Percentiles rank a stretch among this genome's conserved stretches.
These are phyloP conservation scores for Drosophila demipolita DNA, from an alignment of 2,888 invertebrate genomes.

Conservation along the genomic window DNA sequence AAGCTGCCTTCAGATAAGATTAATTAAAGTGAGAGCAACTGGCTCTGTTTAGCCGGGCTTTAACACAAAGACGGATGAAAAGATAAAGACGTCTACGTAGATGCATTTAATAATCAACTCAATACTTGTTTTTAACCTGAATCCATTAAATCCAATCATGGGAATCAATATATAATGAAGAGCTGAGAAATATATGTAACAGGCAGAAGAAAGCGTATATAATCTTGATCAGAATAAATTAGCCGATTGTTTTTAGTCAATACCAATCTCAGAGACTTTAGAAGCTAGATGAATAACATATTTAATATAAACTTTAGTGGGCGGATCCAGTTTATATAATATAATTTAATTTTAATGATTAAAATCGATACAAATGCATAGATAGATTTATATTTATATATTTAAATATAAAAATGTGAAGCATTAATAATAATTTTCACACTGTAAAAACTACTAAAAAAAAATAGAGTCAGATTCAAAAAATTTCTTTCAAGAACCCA, in stretches of 20 bases:
- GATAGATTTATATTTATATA: not conserved
- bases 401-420: not conserved
- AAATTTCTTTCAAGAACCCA: not conserved
- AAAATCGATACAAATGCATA: not conserved
- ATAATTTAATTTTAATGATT: not conserved
- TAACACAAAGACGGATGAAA: not conserved
- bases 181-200: not conserved
- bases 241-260: too few relatives aligned
- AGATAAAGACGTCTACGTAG: not conserved
- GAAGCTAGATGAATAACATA: not conserved
- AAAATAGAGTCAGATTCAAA: too few relatives aligned
- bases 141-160: not conserved
- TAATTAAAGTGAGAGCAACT: not conserved
- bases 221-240: not conserved
- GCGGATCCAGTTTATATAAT: not conserved
- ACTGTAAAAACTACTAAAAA: not conserved
- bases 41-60: not conserved
- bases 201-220: not conserved
- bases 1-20: slow-evolving; percentile 11
- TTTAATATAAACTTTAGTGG: not conserved
- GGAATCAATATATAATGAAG: not conserved
- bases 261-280: not conserved
- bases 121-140: not conserved
- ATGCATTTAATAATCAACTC: not conserved
- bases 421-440: not conserved